A percentile compares a stretch with the other conserved stretches of the same genome.
These are phyloP conservation scores for Stegana nigrithorax DNA, from an alignment of 2,888 invertebrate species.

Conservation along the genomic window DNA sequence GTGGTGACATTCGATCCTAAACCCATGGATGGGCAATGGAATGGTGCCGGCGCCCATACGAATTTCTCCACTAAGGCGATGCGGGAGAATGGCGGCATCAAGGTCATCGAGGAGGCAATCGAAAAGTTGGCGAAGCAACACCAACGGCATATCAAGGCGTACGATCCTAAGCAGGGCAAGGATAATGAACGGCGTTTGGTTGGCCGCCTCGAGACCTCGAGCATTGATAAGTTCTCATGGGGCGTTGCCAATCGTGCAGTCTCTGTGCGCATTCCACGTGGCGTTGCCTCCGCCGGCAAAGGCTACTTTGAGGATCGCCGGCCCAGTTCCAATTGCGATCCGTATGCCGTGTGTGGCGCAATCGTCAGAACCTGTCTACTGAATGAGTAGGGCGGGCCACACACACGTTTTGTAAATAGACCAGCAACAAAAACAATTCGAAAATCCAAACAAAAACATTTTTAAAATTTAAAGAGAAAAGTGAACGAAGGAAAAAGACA, in stretches of 20 bases:
- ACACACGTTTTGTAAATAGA: not conserved
- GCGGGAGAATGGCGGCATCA: conserved; percentile 79
- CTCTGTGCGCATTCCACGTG: conserved; percentile 80
- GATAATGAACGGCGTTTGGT: conserved; percentile 83
- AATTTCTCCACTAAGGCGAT: conserved; percentile 90
- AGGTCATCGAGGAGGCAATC: conserved; percentile 80
- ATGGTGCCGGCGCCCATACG: conserved; percentile 92
- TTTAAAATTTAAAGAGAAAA: conserved; percentile 2
- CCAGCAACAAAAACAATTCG: no score
- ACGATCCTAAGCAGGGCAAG: conserved; percentile 81
- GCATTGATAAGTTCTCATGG: conserved; percentile 75
- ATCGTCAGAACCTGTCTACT: conserved; percentile 71
- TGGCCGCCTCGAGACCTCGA: conserved; percentile 81
- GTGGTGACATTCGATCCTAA: conserved; percentile 73
- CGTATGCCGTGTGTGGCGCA: conserved; percentile 76
- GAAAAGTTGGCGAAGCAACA: conserved; percentile 80
- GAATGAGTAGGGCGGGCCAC: conserved; percentile 47
- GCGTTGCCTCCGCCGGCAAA: conserved; percentile 77
- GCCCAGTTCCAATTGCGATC: conserved; percentile 80
- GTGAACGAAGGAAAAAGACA: conserved; percentile 4
- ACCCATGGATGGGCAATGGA: conserved; percentile 83
- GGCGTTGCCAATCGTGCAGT: conserved; percentile 75
- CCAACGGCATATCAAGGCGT: conserved; percentile 79
- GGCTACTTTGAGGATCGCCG: conserved; percentile 85
- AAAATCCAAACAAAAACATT: conserved; percentile 2